Conservation (phyloP, 2,113 vertebrate species). For the Pangasianodon hypophthalmus region DNA sequence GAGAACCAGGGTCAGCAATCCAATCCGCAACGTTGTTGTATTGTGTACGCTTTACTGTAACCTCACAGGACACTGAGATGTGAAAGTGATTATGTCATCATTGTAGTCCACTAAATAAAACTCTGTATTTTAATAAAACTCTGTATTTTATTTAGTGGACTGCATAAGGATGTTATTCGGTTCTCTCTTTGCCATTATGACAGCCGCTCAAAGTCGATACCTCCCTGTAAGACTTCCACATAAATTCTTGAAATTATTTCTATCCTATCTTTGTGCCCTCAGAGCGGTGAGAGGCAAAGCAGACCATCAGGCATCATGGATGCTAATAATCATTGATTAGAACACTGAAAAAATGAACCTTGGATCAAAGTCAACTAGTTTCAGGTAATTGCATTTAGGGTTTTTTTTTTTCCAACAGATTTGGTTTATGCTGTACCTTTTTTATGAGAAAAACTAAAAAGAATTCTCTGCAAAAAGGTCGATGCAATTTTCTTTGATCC, state of each 20-base stretch:
- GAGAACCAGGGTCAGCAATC: not conserved
- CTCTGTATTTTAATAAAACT: not conserved
- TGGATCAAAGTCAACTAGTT: not conserved
- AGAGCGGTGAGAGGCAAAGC: not conserved
- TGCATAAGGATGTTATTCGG: too few relatives aligned
- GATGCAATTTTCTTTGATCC: not conserved
- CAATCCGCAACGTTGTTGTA: too few relatives aligned
- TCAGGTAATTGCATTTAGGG: not conserved
- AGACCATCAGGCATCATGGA: not conserved
- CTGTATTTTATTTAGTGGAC: too few relatives aligned
- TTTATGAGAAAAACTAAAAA: too few relatives aligned
- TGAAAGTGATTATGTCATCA: not conserved
- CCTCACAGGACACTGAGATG: too few relatives aligned
- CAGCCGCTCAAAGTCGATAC: not conserved
- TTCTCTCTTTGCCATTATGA: too few relatives aligned
- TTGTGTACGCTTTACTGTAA: not conserved
- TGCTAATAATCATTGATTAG: not conserved
- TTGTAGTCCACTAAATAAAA: not conserved
- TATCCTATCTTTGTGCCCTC: not conserved
- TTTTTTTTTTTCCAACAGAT: not conserved
- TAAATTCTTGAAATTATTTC: not conserved
- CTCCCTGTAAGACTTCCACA: not conserved
- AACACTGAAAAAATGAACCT: not conserved
- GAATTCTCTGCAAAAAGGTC: too few relatives aligned
- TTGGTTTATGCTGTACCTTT: not conserved